These are phyloP conservation scores for Mylabris phalerata DNA, from an alignment of 1,140 invertebrate species.

Conservation along the genomic window DNA sequence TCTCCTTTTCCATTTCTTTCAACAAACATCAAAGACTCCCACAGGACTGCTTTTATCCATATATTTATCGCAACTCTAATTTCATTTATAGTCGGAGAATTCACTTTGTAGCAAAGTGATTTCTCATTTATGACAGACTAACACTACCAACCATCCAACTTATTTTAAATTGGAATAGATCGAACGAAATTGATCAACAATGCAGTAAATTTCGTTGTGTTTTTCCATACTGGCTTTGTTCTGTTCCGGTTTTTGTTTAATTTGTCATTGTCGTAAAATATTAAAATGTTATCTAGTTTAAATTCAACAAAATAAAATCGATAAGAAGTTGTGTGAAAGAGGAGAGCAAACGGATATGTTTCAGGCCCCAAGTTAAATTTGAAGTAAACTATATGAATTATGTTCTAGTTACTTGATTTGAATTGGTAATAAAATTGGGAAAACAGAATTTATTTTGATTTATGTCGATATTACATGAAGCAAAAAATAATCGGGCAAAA, in stretches of 20 bases:
- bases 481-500: conserved; percentile 22
- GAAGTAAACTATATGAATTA: conserved; percentile 34
- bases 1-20: neutral
- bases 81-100: conserved; percentile 10
- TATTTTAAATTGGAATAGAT: too few relatives aligned
- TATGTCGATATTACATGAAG: conserved; percentile 31
- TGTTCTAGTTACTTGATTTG: conserved; percentile 34
- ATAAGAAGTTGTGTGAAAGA: conserved; percentile 19
- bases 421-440: conserved; percentile 37
- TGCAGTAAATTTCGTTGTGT: too few relatives aligned
- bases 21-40: neutral
- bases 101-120: neutral
- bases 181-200: too few relatives aligned
- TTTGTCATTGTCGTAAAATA: too few relatives aligned
- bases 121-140: too few relatives aligned
- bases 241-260: too few relatives aligned
- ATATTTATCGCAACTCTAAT: conserved; percentile 12
- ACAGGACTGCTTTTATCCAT: neutral
- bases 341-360: neutral
- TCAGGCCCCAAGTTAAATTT: conserved; percentile 24
- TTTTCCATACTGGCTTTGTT: too few relatives aligned
- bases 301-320: conserved; percentile 14
- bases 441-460: conserved; percentile 28
- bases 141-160: too few relatives aligned
- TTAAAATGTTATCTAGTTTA: too few relatives aligned